Evolutionary conservation across 2,888 invertebrate genomes (phyloP), one percentile per base, ranked within the genome.

Genomic region (Psylliodes chrysocephalus): DNA sequence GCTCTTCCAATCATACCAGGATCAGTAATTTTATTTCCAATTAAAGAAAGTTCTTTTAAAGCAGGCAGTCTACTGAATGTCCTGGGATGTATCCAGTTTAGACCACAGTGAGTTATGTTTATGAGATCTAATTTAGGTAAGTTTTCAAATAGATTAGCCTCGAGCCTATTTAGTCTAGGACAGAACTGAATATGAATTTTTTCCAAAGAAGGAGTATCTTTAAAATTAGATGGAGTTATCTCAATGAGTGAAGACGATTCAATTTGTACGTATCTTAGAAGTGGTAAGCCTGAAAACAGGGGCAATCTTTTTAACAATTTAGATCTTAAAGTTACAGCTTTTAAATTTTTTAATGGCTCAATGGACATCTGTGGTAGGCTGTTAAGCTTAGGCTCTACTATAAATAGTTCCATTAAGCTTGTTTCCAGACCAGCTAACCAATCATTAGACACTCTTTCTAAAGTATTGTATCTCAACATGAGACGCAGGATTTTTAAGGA

Each of bases 241-340:
- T 90, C 90, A 33, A 86, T 83, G 55, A 92, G 79, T 40, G 88
- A 88, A 57, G 85, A 86, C 0, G 91, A 91, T 77, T 92, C 90
- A 30, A 93, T 85, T 77, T 89, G 90, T 33, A 93, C 81, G 75
- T 94, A 93, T 64, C 90, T 63, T 42, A 94, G 82, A 75, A 90
- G 90, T 7, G 89, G 86, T 64, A 92, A 83, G 4, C 90, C 89
- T 0, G 89, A 87, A 74, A 94, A 90, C 57, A 87, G 84, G 0
- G 94, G 94, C 68, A 93, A 83, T 67, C 92, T 85, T 78, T 92
- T 92, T 67, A 94, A 83, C 68, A 88, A 86, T 64, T 90, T 89
- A 6, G 91, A 91, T 80, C 93, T 91, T 72, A 95, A 86, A 0
- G 95, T 94, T 40, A 94, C 86, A 1, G 95, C 95, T 84, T 94